Evolutionary conservation across 1,140 invertebrate genomes (phyloP).

Genomic region (Drosophila dunni): DNA sequence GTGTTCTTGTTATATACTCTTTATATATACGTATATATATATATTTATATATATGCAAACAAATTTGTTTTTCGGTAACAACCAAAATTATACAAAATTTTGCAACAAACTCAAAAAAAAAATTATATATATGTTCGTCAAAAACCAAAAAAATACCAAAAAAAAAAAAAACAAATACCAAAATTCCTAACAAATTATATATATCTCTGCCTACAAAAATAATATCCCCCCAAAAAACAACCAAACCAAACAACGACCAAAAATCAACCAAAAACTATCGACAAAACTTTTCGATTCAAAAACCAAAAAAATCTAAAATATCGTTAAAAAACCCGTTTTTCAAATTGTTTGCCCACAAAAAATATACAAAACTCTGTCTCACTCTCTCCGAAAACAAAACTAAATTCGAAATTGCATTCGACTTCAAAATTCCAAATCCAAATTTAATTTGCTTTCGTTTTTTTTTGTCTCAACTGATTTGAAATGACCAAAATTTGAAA

Average conservation of each 20-base stretch:
- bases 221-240: constrained; percentile 53
- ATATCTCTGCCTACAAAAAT: constrained; percentile 47
- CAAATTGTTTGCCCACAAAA: constrained; percentile 35
- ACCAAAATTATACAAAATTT: constrained; percentile 51
- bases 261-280: constrained; percentile 64
- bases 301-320: constrained; percentile 36
- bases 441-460: constrained; percentile 29
- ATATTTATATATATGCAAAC: constrained; percentile 52
- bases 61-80: constrained; percentile 81
- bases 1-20: constrained; percentile 78
- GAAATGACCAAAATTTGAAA: constrained; percentile 68
- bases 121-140: constrained; percentile 85
- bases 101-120: constrained; percentile 51
- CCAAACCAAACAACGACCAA: constrained; percentile 53
- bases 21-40: constrained; percentile 32
- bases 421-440: constrained; percentile 60
- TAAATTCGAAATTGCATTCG: constrained; percentile 73
- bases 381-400: constrained; percentile 46
- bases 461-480: constrained; percentile 47
- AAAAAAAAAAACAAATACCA: constrained; percentile 77
- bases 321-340: constrained; percentile 44
- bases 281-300: constrained; percentile 66
- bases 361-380: constrained; percentile 2
- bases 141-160: constrained; percentile 52
- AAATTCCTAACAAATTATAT: constrained; percentile 46